Base-by-base conservation (phyloP, 2,888 invertebrate species). In the Syrista parreyssii region DNA sequence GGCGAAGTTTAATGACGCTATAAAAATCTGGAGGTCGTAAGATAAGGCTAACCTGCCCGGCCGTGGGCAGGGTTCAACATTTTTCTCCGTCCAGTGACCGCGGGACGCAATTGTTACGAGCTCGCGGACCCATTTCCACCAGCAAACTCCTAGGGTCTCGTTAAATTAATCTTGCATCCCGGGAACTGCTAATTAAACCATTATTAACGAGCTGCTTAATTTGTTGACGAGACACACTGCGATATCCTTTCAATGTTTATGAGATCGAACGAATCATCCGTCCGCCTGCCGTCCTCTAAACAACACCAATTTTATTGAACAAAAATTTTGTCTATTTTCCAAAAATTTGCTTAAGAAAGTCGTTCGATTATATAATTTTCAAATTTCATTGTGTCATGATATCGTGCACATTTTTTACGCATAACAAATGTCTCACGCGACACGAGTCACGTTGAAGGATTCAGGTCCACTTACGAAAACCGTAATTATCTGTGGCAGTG, bases 11-110 rank as follows among this genome's bases (percentile, higher is more conserved):
- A 88, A 89, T 88, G 88, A 87, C 82, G 87, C 85, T 84, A 88
- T 89, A 89, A 89, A 89, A 88, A 88, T 86, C 83, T 84, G 84
- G 85, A 83, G 86, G 87, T 87, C 85, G 86, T 87, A 85, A 86
- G 86, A 86, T 87, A 85, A 85, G 82, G 82, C 83, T 82, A 84
- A 84, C 82, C 82, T 80, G 33, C 40, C 69, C 68, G 81, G 79
- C 76, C 82, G 80, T 73, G 79, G 77, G 69, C 32, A 34, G 30
- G 79, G 80, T 80, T 82, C 83, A 82, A 76, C 80, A 83, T 85
- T 85, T 81, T 83, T 86, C 84, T 83, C 82, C 83, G 84, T 83
- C 82, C 84, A 82, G 83, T 83, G 87, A 84, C 86, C 84, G 84
- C 78, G 73, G 33, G 82, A 76, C 81, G 82, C 82, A 81, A 87